A percentile compares a stretch with the other conserved stretches of the same genome.
phyloP scores from a whole-genome alignment of 2,888 invertebrate genomes.

The Plagodis pulveraria region DNA sequence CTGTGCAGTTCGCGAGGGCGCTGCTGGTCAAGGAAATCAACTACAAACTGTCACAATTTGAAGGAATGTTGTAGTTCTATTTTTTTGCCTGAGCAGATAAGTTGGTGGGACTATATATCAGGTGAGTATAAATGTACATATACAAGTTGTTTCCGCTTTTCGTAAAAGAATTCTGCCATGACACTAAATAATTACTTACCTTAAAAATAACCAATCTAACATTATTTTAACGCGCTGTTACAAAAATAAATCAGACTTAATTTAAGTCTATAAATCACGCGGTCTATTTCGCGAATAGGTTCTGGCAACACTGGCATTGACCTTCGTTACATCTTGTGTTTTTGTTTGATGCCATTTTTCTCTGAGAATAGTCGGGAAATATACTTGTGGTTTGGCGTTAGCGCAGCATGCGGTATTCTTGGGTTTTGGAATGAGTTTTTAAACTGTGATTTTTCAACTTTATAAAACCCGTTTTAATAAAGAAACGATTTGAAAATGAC shows the following conservation, averaged over 20 bases:
- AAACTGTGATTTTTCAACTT: constrained; percentile 4
- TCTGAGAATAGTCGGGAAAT: constrained; percentile 48
- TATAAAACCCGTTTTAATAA: too few relatives aligned
- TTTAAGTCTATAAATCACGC: constrained; percentile 31
- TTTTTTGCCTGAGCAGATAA: too few relatives aligned
- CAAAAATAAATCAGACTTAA: constrained; percentile 26
- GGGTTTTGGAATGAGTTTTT: constrained; percentile 28
- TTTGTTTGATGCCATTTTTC: constrained; percentile 47
- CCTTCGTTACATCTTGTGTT: constrained; percentile 44
- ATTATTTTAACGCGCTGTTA: constrained; percentile 3
- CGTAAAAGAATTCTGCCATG: constrained; percentile 10
- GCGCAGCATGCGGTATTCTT: constrained; percentile 20
- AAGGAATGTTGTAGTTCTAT: too few relatives aligned
- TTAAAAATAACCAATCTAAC: constrained; percentile 4
- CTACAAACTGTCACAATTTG: too few relatives aligned
- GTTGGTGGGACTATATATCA: too few relatives aligned
- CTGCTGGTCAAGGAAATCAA: too few relatives aligned
- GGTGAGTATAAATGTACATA: not conserved
- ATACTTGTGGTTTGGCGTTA: constrained; percentile 28
- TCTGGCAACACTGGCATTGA: constrained; percentile 57
- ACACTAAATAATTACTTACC: constrained; percentile 19
- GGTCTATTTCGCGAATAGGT: constrained; percentile 29
- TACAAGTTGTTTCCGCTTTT: constrained; percentile 12
- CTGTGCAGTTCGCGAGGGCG: too few relatives aligned
- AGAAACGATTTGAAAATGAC: too few relatives aligned